A percentile compares a stretch with the other conserved stretches of the same genome.
Conservation (phyloP, 2,113 vertebrate genomes). For the Lichenostomus cassidix region DNA sequence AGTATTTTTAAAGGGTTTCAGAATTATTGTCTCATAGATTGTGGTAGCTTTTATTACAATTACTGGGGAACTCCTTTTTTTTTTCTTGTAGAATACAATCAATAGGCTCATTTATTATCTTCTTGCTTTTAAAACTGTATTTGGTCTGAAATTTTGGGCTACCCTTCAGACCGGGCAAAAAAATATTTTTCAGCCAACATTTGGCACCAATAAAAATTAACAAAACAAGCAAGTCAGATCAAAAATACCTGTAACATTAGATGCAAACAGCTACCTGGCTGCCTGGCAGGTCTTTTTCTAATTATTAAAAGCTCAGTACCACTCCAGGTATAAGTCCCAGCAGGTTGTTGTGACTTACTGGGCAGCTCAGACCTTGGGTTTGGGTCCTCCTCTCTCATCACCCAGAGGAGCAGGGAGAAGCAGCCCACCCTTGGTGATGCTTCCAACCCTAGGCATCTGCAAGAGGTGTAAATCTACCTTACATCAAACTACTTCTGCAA, state of each 20-base stretch:
- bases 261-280: background rate
- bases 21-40: constrained; percentile 16
- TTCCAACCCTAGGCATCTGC: background rate
- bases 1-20: constrained; percentile 25
- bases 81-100: background rate
- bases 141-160: background rate
- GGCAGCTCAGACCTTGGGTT: background rate
- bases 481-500: background rate
- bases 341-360: background rate
- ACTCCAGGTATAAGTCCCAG: background rate
- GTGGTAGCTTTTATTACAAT: background rate
- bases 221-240: background rate
- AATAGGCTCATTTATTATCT: background rate
- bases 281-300: background rate
- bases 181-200: background rate
- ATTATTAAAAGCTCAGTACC: background rate
- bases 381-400: background rate
- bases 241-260: background rate
- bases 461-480: background rate
- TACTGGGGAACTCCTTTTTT: background rate
- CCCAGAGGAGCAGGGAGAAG: background rate
- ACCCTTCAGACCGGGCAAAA: background rate
- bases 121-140: background rate
- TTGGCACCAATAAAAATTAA: background rate
- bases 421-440: background rate